Base-by-base conservation (phyloP, 92 coral and sea anemone species). In the Micromussa lordhowensis region DNA sequence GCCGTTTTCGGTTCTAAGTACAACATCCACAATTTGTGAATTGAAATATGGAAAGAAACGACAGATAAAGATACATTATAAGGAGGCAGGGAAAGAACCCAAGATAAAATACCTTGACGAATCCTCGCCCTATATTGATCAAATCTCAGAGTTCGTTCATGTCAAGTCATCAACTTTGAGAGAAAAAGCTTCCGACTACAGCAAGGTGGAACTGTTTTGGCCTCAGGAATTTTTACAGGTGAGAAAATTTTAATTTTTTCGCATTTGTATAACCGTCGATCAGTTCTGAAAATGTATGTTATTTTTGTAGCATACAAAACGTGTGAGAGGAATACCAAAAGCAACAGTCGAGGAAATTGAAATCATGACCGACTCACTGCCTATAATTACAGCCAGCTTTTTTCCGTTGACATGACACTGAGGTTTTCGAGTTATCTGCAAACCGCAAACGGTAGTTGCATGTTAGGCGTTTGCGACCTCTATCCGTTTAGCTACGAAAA, bases 131-230 rank as follows among this genome's bases (percentile, higher is more conserved):
- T 85, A 90, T 86, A n/a, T 35, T 0, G 89, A 84, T 34, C 92
- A 90, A 31, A 59, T 90, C 17, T 68, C 89, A 2, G 66, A 59
- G n/a, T 90, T 74, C 70, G 75, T 90, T 82, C 70, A 85, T 2
- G 48, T 76, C 72, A 68, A 85, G 28, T 80, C 80, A 1, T 59
- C 77, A 51, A 3, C 32, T 35, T 80, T 38, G 28, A 81, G 89
- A 28, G 92, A 90, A 35, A 87, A 87, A 18, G 82, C 92, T 21
- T 77, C 68, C 18, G n/a, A 48, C 18, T 85, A 64, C 82, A 57
- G 79, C 61, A 90, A 90, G 48, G 80, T 85, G 44, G 92, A 90
- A 34, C 40, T 90, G 35, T 90, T 90, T 32, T 90, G 89, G 89
- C 92, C 92, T 19, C 89, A 90, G 19, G 19, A 38, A 4, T 69